Percentiles rank a stretch among this genome's conserved stretches.
Evolutionary conservation across 1,140 invertebrate species (phyloP).

Genomic region (Bombus haemorrhoidalis): DNA sequence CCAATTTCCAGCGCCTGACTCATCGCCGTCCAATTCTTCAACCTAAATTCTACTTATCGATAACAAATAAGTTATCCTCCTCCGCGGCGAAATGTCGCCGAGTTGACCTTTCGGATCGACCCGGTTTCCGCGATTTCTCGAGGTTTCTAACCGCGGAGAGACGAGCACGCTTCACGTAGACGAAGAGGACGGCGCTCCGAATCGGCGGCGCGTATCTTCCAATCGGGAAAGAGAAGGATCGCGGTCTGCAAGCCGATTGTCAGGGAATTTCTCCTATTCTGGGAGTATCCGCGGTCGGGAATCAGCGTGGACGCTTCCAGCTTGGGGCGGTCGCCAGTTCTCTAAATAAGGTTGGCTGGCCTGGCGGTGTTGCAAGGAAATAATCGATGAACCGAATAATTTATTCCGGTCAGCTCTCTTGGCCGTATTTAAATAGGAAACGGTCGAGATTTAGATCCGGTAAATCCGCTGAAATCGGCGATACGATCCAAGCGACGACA

Average conservation of each 20-base stretch:
- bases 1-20: too few relatives aligned
- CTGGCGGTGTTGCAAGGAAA: conserved; percentile 37
- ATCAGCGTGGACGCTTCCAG: conserved; percentile 35
- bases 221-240: conserved; percentile 15
- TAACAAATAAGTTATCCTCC: conserved; percentile 26
- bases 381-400: conserved; percentile 46
- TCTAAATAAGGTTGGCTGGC: conserved; percentile 45
- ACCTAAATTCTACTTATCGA: conserved; percentile 28
- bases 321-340: conserved; percentile 16
- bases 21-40: neutral
- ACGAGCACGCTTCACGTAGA: conserved; percentile 20
- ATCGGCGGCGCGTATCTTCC: conserved; percentile 20
- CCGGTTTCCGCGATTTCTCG: conserved; percentile 67
- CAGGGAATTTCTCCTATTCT: conserved; percentile 55
- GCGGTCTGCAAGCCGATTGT: conserved; percentile 27
- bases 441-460: neutral
- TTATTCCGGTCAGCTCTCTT: conserved; percentile 32
- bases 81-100: conserved; percentile 54
- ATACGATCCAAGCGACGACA: neutral
- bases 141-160: conserved; percentile 35
- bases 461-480: conserved; percentile 11
- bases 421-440: conserved; percentile 41
- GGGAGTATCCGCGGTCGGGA: conserved; percentile 9
- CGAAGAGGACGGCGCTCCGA: conserved; percentile 5
- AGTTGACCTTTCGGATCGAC: conserved; percentile 61